These are phyloP conservation scores for Morpho helenor DNA, from an alignment of 2,888 invertebrate genomes.

Conservation along the genomic window DNA sequence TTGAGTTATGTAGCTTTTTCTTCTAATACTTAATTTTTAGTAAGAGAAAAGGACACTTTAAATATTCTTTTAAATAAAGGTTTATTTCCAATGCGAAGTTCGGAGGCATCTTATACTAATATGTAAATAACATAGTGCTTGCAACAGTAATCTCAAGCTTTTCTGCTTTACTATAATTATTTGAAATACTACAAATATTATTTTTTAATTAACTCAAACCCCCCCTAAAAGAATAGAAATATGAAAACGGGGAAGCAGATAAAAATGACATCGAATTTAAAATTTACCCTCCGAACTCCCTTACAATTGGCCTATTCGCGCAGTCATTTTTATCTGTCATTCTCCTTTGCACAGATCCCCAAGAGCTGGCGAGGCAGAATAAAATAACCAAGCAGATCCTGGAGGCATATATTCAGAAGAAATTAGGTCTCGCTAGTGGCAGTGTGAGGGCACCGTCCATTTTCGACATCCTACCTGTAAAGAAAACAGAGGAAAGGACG, in stretches of 20 bases:
- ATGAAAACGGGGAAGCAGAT: conserved; percentile 66
- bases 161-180: no score
- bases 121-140: no score
- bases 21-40: no score
- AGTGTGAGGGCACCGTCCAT: conserved; percentile 79
- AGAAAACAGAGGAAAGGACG: conserved; percentile 44
- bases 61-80: no score
- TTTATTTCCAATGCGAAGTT: no score
- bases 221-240: conserved; percentile 6
- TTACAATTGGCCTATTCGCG: conserved; percentile 35
- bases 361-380: conserved; percentile 86
- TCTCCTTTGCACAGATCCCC: conserved; percentile 71
- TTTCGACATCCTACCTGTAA: conserved; percentile 81
- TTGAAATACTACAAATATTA: not conserved
- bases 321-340: conserved; percentile 76
- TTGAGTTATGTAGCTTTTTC: no score
- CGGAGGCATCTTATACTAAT: no score
- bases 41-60: no score
- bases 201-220: not conserved
- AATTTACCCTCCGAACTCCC: conserved; percentile 30
- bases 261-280: conserved; percentile 66
- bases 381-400: conserved; percentile 87
- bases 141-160: no score
- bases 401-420: conserved; percentile 85
- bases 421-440: conserved; percentile 79